Evolutionary conservation across 2,797 vertebrate genomes (phyloP).

Genomic region (Pelochelys cantorii): DNA sequence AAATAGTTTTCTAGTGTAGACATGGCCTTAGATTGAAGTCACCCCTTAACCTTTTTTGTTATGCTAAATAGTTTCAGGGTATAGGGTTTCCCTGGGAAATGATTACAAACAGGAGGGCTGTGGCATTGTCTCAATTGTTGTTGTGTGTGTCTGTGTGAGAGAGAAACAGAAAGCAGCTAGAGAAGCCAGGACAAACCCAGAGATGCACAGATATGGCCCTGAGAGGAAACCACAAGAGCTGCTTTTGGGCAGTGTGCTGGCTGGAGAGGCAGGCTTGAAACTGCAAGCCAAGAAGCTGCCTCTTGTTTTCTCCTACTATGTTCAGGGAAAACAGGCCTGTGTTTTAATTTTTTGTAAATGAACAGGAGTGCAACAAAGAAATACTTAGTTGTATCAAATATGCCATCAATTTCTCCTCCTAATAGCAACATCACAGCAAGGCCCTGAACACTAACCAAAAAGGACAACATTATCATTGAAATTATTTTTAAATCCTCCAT

Average conservation of each 20-base stretch:
- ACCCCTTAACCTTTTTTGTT: neutral
- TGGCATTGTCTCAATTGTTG: neutral
- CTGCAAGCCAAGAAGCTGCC: neutral
- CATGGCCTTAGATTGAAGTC: neutral
- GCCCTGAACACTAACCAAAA: neutral
- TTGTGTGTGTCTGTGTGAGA: neutral
- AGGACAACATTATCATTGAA: rapidly evolving
- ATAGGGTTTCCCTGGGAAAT: neutral
- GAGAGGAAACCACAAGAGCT: neutral
- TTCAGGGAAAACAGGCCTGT: neutral
- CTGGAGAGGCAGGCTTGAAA: neutral
- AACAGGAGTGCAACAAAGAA: neutral
- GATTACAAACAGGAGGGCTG: neutral
- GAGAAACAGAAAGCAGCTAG: neutral
- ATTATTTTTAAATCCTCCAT: neutral
- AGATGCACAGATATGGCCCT: neutral
- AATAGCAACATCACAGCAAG: neutral
- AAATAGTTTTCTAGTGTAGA: too few relatives aligned
- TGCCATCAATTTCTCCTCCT: neutral
- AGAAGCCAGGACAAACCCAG: neutral
- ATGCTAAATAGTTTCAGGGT: neutral
- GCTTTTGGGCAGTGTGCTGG: neutral
- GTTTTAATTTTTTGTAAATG: neutral
- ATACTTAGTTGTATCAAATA: neutral
- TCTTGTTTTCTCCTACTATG: neutral